Evolutionary conservation across 2,797 vertebrate genomes (phyloP).

Genomic region (Potorous gilbertii): DNA sequence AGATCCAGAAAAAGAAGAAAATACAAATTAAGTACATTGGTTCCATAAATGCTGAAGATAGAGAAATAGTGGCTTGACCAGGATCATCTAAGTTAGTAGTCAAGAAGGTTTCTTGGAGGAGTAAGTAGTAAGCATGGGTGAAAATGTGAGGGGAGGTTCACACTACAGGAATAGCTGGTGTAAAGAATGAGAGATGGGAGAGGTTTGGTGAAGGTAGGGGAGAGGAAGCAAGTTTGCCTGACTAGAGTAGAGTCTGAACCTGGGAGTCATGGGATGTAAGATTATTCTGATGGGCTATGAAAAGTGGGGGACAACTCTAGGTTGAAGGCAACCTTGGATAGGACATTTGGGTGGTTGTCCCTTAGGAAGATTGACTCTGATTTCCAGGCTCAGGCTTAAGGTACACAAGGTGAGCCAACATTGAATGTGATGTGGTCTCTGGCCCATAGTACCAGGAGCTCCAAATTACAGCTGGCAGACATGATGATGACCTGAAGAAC

Average conservation of each 20-base stretch:
- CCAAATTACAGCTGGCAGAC: slow-evolving; percentile 76
- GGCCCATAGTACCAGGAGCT: slow-evolving; percentile 84
- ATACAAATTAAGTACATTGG: neutral
- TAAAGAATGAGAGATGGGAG: neutral
- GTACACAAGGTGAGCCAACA: neutral
- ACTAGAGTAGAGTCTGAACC: neutral
- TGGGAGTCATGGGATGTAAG: neutral
- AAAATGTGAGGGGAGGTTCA: neutral
- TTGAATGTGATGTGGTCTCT: slow-evolving; percentile 23
- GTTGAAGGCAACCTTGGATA: neutral
- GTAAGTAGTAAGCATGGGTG: neutral
- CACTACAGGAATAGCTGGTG: neutral
- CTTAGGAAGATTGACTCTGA: neutral
- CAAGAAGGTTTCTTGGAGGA: slow-evolving; percentile 14
- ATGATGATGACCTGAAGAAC: slow-evolving; percentile 78
- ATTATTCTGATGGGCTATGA: neutral
- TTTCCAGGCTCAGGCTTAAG: neutral
- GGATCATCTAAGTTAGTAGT: neutral
- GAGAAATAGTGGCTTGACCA: neutral
- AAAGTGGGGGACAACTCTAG: neutral
- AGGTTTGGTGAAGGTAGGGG: neutral
- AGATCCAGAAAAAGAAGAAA: neutral
- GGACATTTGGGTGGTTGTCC: neutral
- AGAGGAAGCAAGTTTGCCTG: neutral
- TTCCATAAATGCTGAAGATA: neutral